These are phyloP conservation scores for Eucera pruinosa DNA, from an alignment of 2,888 invertebrate genomes.

Conservation along the genomic window DNA sequence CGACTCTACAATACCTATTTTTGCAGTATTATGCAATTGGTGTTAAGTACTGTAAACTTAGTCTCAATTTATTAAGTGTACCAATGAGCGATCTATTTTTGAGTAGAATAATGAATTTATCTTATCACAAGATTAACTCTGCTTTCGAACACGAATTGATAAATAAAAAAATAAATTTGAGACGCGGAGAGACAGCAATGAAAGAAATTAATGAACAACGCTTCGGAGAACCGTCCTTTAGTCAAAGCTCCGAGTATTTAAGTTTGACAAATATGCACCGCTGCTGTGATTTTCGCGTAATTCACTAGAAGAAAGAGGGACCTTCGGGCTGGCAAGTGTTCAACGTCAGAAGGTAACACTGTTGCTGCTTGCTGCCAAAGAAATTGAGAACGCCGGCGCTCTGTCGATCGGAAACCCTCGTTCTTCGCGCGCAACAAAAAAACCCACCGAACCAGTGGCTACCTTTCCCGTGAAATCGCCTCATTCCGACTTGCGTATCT, in stretches of 20 bases:
- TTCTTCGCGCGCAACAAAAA: conserved; percentile 1
- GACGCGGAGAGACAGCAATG: too few relatives aligned
- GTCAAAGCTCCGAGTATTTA: conserved; percentile 8
- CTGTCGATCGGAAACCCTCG: too few relatives aligned
- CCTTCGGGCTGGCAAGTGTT: conserved; percentile 37
- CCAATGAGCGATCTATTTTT: too few relatives aligned
- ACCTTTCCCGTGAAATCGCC: conserved; percentile 34
- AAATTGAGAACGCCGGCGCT: not conserved
- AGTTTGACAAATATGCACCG: conserved; percentile 35
- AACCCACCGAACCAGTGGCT: conserved; percentile 25
- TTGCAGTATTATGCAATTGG: too few relatives aligned
- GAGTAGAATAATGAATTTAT: too few relatives aligned
- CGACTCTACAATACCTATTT: too few relatives aligned
- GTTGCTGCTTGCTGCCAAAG: conserved; percentile 21
- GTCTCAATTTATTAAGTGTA: too few relatives aligned
- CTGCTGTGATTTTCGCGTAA: conserved; percentile 32
- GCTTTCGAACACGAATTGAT: too few relatives aligned
- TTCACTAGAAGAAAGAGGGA: conserved; percentile 3
- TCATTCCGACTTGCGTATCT: conserved; percentile 1
- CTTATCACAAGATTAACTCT: too few relatives aligned
- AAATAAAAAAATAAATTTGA: too few relatives aligned
- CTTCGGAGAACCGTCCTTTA: too few relatives aligned
- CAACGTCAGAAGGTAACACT: conserved; percentile 33
- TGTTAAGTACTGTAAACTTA: too few relatives aligned
- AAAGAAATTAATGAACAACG: conserved; percentile 14